Percentiles rank a stretch among this genome's conserved stretches.
Evolutionary conservation across 2,113 vertebrate species (phyloP).

Genomic region (Larimichthys polyactis): DNA sequence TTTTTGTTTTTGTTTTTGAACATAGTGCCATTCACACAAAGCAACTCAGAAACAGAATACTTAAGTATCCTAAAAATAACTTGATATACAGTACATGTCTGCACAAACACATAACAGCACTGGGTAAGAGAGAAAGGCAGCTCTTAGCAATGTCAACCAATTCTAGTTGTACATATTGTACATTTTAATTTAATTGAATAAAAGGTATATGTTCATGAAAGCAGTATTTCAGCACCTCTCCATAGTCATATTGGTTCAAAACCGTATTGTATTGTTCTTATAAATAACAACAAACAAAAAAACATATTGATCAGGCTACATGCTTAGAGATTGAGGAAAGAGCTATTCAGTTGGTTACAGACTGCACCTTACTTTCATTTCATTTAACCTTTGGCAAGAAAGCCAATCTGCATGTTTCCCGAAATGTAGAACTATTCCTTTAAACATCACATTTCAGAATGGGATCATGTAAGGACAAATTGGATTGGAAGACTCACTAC

Average conservation of each 20-base stretch:
- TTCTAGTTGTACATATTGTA: no score
- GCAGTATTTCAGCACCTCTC: no score
- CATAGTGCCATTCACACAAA: not conserved
- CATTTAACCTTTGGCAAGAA: not conserved
- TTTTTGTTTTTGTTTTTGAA: not conserved
- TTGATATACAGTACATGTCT: not conserved
- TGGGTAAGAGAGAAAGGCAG: no score
- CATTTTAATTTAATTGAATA: no score
- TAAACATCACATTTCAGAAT: not conserved
- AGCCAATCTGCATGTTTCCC: not conserved
- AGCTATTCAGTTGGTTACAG: no score
- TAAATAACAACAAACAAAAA: no score
- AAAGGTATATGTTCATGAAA: no score
- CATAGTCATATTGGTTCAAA: no score
- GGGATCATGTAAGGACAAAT: not conserved
- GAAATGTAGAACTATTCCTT: not conserved
- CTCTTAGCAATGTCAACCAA: no score
- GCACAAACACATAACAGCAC: not conserved
- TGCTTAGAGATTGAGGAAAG: no score
- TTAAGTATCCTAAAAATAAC: not conserved
- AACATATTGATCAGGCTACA: no score
- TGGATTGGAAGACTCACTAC: not conserved
- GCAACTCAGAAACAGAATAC: not conserved
- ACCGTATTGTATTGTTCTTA: no score
- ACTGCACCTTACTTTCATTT: not conserved